Conservation (phyloP, 2,888 invertebrate species). For the Clistopyga incitator region DNA sequence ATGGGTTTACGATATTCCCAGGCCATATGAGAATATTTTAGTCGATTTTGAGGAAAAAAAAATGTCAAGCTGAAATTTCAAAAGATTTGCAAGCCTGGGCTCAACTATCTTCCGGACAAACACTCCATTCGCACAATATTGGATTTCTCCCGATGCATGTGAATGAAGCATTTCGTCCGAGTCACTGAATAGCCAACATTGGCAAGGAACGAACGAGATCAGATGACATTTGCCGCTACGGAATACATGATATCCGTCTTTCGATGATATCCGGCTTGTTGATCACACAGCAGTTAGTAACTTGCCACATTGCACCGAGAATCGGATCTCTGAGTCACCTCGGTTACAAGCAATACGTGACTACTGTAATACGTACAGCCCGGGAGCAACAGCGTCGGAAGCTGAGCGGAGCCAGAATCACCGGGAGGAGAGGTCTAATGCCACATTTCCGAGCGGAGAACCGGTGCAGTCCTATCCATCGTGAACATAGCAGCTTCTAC, state of each 20-base stretch:
- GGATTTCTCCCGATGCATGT: too few species aligned
- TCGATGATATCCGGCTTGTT: constrained; percentile 17
- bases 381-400: neutral
- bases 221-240: constrained; percentile 4
- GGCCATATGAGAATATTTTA: too few species aligned
- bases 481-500: constrained; percentile 17
- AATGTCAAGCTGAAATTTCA: too few species aligned
- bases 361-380: neutral
- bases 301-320: neutral
- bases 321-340: constrained; percentile 2
- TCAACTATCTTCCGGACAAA: too few species aligned
- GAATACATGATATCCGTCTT: neutral
- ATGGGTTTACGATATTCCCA: too few species aligned
- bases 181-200: too few species aligned
- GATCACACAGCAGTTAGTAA: neutral
- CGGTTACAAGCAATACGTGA: neutral
- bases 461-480: constrained; percentile 44
- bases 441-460: constrained; percentile 23
- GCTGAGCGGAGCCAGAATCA: constrained; percentile 1
- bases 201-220: neutral
- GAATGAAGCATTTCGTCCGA: too few species aligned
- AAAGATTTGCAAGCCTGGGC: too few species aligned
- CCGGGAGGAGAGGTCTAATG: constrained; percentile 11
- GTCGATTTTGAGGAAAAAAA: too few species aligned
- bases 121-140: too few species aligned